Evolutionary conservation across 2,113 vertebrate species (phyloP), one percentile per base, ranked within the genome.

Genomic region (Myanophis thanlyinensis): DNA sequence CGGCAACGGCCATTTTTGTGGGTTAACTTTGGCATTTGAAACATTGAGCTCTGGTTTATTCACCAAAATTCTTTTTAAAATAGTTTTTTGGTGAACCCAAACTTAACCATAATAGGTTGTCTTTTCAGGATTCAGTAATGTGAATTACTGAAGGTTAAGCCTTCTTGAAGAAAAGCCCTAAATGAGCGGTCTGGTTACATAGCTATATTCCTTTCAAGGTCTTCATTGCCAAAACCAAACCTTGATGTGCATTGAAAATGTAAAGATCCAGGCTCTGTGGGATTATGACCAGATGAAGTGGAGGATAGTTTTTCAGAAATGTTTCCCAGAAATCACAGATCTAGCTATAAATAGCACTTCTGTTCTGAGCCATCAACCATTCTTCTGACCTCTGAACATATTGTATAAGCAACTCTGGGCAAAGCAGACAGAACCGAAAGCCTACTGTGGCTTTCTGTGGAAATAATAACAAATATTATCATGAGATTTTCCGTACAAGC

Each of bases 321-420:
- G 91, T 87, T 96, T 97, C 95, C 95, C 95, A 96, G 91, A 97
- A 97, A 94, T 90, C 89, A 51, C 49, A 92, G 59, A 80, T 86
- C 88, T 2, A 48, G 91, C 90, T 89, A 94, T 94, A 93, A 95
- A 94, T 67, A 94, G 95, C 88, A 95, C 93, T 94, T 95, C 56
- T 90, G 86, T 94, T 93, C 0, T 1, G 93, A 96, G 93, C 87
- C 93, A 93, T 94, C 54, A 95, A 97, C 94, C 3, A 0, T 91
- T 94, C 0, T 0, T 92, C 86, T 87, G 93, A 95, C 94, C 94
- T 96, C 95, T 54, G 89, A 91, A 89, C 94, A 85, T 87, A 88
- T 93, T 94, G 91, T 90, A 91, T 95, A 93, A 95, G 87, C 0
- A 0, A 93, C 0, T 6, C 54, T 1, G 5, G 80, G 67, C 1